phyloP scores from a whole-genome alignment of 2,797 vertebrate species.

The Strix occidentalis region DNA sequence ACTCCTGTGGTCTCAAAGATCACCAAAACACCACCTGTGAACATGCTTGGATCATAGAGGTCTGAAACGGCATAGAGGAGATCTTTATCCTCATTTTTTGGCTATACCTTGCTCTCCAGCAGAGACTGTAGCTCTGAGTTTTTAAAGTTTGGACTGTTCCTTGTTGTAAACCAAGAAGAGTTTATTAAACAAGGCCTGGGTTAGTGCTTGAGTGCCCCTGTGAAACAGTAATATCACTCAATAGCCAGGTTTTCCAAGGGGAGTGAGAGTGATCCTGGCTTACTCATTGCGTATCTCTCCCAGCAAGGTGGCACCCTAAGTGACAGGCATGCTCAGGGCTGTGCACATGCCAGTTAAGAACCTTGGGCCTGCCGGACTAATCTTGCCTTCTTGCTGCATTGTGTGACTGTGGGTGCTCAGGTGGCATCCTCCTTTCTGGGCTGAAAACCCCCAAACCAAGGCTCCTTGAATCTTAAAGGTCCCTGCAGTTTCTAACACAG shows the following conservation, averaged over 20 bases:
- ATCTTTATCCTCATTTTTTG: neutral
- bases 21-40: neutral
- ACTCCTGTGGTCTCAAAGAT: neutral
- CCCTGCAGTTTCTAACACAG: neutral
- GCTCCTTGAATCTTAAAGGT: neutral
- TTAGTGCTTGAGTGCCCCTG: neutral
- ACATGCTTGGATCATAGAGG: fast-evolving
- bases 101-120: neutral
- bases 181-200: neutral
- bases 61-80: neutral
- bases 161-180: neutral
- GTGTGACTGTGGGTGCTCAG: neutral
- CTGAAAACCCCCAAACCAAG: neutral
- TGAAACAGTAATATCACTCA: neutral
- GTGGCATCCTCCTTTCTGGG: neutral
- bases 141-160: neutral
- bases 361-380: neutral
- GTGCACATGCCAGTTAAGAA: neutral
- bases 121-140: neutral
- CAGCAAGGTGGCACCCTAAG: neutral
- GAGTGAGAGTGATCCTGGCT: neutral
- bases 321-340: neutral
- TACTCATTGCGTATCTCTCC: neutral
- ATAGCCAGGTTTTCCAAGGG: neutral
- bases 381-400: neutral